Conservation (phyloP, 2,797 vertebrate species). For the Lemur catta region DNA sequence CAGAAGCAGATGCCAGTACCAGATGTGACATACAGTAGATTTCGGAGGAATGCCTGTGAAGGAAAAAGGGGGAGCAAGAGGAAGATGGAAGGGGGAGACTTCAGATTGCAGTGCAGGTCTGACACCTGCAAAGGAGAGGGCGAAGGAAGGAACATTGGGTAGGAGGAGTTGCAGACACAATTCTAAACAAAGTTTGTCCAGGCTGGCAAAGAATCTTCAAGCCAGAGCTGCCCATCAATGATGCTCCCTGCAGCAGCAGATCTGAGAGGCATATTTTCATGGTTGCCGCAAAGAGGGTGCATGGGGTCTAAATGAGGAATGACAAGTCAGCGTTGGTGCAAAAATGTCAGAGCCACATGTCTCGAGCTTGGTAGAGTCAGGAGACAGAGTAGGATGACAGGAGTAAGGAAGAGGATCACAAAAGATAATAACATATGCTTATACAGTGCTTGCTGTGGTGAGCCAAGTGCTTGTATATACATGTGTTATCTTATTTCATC, state of each 20-base stretch:
- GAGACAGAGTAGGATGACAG: background rate
- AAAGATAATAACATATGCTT: background rate
- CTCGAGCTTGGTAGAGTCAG: background rate
- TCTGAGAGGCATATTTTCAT: background rate
- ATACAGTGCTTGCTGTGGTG: rapidly evolving
- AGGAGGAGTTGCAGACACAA: background rate
- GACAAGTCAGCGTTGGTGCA: background rate
- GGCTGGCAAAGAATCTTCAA: background rate
- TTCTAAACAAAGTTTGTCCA: background rate
- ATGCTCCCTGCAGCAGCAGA: background rate
- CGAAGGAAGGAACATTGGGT: background rate
- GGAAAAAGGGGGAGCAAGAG: background rate
- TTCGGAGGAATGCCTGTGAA: background rate
- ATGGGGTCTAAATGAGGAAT: background rate
- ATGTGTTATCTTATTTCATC: background rate
- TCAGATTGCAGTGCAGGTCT: background rate
- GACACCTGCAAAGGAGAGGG: background rate
- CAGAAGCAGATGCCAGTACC: background rate
- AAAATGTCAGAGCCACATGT: background rate
- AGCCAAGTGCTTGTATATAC: background rate
- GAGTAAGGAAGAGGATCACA: background rate
- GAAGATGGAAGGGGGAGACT: background rate
- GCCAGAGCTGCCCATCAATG: background rate
- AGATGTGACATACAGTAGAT: background rate
- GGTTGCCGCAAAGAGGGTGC: background rate